Conservation (phyloP, 2,888 invertebrate genomes). For the Lepidocyrtinus sp. region DNA sequence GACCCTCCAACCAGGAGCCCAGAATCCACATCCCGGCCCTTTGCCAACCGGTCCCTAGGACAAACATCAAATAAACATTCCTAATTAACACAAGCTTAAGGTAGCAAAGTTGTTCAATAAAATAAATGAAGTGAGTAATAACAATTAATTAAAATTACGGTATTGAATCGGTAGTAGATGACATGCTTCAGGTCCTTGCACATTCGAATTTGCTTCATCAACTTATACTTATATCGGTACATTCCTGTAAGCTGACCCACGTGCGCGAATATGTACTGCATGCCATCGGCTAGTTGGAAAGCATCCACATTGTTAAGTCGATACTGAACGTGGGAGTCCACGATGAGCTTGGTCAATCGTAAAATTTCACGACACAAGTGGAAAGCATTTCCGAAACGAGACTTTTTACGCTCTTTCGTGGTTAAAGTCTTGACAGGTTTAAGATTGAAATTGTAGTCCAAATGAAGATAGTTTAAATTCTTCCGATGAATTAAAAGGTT, state of each 20-base stretch:
- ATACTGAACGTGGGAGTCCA: slow-evolving; percentile 99
- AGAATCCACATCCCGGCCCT: slow-evolving; percentile 98
- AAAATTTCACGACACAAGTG: slow-evolving; percentile 99
- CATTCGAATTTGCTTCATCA: slow-evolving; percentile 99
- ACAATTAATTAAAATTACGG: slow-evolving; percentile 84
- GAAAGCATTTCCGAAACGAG: slow-evolving; percentile 97
- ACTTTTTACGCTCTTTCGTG: slow-evolving; percentile 99
- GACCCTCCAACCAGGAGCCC: slow-evolving; percentile 99
- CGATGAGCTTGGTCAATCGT: slow-evolving; percentile 97
- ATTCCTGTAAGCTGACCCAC: slow-evolving; percentile 99
- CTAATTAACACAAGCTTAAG: too few species aligned
- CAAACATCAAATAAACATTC: background rate
- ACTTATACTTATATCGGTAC: slow-evolving; percentile 99
- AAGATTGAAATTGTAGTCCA: slow-evolving; percentile 99
- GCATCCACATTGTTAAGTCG: slow-evolving; percentile 99
- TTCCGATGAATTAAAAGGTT: slow-evolving; percentile 99
- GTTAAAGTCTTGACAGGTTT: slow-evolving; percentile 99
- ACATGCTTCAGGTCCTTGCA: slow-evolving; percentile 99
- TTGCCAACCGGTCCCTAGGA: slow-evolving; percentile 95
- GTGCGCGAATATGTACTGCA: slow-evolving; percentile 99
- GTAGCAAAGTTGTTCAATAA: background rate
- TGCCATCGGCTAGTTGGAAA: slow-evolving; percentile 96
- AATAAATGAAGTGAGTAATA: slow-evolving; percentile 3
- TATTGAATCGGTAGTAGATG: slow-evolving; percentile 99
- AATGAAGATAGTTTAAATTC: slow-evolving; percentile 98